These are phyloP conservation scores for Xylota segnis DNA, from an alignment of 2,888 invertebrate species.

Conservation along the genomic window DNA sequence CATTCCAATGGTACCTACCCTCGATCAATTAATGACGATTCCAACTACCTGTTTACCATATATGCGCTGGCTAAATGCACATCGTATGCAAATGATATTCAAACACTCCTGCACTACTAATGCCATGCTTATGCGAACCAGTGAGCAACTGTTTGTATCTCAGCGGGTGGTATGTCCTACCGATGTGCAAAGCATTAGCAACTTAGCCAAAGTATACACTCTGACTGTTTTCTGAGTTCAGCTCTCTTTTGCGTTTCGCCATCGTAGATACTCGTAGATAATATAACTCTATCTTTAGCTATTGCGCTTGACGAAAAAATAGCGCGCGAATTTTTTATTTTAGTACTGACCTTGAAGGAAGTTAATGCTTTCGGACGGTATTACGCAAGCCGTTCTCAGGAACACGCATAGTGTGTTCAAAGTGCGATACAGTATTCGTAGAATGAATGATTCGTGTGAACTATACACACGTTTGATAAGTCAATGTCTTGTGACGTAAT, in stretches of 20 bases:
- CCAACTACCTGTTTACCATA: conserved; percentile 26
- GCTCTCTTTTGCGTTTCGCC: conserved; percentile 1
- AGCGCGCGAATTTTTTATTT: conserved; percentile 27
- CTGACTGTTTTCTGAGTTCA: background rate
- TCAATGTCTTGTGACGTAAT: conserved; percentile 40
- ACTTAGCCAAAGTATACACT: background rate
- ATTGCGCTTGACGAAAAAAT: background rate
- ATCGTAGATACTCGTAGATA: conserved; percentile 5
- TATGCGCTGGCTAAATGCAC: conserved; percentile 4
- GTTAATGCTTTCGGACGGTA: conserved; percentile 36
- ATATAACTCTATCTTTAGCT: conserved; percentile 15
- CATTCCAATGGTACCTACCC: conserved; percentile 16
- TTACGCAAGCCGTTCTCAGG: conserved; percentile 20
- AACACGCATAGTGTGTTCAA: conserved; percentile 29
- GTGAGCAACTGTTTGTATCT: background rate
- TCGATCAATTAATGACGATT: conserved; percentile 8
- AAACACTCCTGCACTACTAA: background rate
- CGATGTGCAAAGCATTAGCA: conserved; percentile 28
- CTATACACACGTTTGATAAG: background rate
- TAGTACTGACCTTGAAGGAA: conserved; percentile 43
- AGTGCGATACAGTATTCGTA: conserved; percentile 10
- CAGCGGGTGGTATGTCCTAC: conserved; percentile 19
- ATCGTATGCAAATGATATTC: conserved; percentile 26
- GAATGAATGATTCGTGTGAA: conserved; percentile 17
- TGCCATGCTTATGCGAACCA: background rate